Evolutionary conservation across 1,140 invertebrate genomes (phyloP), one percentile per base, ranked within the genome.

Genomic region (Subanguina moxae): DNA sequence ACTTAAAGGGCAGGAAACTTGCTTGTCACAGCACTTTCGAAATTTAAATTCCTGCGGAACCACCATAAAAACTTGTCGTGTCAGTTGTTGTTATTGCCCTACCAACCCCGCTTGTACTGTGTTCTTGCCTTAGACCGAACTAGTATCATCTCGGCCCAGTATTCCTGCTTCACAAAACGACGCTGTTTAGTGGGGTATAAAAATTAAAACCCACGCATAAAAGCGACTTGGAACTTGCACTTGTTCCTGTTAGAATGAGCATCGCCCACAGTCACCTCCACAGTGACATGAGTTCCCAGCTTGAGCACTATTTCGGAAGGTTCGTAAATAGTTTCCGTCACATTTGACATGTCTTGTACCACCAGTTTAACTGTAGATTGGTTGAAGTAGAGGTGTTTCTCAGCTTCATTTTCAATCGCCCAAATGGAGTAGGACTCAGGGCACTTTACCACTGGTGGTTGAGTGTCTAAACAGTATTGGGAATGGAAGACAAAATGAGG

Each of bases 341-440:
- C 91, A 73, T 92, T 90, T 25, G 91, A 93, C 23, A 90, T 89
- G 84, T 94, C 93, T 0, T 90, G 89, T 0, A 90, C 89, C 80
- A 92, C 93, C 23, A 95, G 89, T 76, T 90, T 85, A 72, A 88
- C 87, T 38, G 90, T 85, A 0, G 92, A 92, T 76, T 94, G 91
- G 80, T 94, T 95, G 82, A 95, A 95, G 74, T 93, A 91, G 0
- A 95, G 90, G 1, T 88, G 86, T 73, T 93, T 93, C 78, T 89
- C 91, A 1, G 93, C 90, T 85, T 93, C 91, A 76, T 89, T 88
- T 68, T 94, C 91, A 0, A 91, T 88, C 58, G 94, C 84, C 83
- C 94, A 92, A 68, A 95, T 91, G 0, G 94, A 91, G 80, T 94
- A 96, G 75, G 92, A 94, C 82, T 94, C 91, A 0, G 93, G 93